Evolutionary conservation across 2,888 invertebrate species (phyloP).

Genomic region (Branchipolynoe longqiensis): DNA sequence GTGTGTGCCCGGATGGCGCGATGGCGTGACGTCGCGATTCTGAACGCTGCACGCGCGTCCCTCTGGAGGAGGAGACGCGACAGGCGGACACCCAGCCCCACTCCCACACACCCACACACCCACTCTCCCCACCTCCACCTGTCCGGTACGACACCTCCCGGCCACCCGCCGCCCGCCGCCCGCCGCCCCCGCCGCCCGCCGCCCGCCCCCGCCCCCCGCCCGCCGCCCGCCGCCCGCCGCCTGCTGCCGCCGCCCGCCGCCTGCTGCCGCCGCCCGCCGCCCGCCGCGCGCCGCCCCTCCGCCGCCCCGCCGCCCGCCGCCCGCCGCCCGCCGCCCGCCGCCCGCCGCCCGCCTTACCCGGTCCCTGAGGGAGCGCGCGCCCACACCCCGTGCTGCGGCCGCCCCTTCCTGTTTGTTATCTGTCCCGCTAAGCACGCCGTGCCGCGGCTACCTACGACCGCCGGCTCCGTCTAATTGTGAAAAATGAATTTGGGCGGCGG

Average conservation of each 20-base stretch:
- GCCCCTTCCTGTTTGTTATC: constrained; percentile 51
- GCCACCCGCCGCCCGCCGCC: too few relatives aligned
- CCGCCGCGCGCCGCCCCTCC: too few relatives aligned
- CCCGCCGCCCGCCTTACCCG: background rate
- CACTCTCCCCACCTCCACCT: constrained; percentile 11
- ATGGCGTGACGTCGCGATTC: constrained; percentile 43
- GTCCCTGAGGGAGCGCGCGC: constrained; percentile 24
- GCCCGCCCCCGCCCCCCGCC: too few relatives aligned
- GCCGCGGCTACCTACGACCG: background rate
- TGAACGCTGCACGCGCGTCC: constrained; percentile 8
- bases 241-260: too few relatives aligned
- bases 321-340: background rate
- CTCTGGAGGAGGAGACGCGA: background rate
- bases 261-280: too few relatives aligned
- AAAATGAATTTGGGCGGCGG: constrained; percentile 45
- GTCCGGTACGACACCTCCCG: constrained; percentile 33
- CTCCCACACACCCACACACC: too few relatives aligned
- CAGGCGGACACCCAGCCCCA: too few relatives aligned
- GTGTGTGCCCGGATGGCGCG: background rate
- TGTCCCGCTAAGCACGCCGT: constrained; percentile 2
- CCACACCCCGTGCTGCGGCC: constrained; percentile 1
- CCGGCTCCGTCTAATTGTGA: constrained; percentile 39
- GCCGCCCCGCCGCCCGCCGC: too few relatives aligned
- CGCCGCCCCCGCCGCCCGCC: too few relatives aligned
- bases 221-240: too few relatives aligned